Conservation (phyloP, 2,888 invertebrate genomes). For the Acanthosepion esculentum region DNA sequence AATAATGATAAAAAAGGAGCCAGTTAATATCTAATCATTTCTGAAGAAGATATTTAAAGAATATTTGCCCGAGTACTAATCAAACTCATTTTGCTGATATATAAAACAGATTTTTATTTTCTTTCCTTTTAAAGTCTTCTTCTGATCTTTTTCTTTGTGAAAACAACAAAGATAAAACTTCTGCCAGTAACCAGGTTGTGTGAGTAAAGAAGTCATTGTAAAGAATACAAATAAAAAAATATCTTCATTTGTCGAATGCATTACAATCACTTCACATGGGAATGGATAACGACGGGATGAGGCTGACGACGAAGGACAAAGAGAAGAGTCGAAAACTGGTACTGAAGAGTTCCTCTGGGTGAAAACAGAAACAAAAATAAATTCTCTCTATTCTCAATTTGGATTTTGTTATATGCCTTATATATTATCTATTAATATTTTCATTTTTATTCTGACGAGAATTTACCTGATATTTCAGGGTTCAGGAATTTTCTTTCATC, state of each 20-base stretch:
- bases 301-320: background rate
- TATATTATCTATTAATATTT: background rate
- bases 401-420: background rate
- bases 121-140: too few relatives aligned
- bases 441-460: background rate
- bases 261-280: background rate
- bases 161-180: background rate
- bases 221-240: background rate
- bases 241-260: background rate
- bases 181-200: background rate
- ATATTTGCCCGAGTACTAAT: background rate
- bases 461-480: background rate
- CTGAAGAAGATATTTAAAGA: constrained; percentile 9
- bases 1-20: background rate
- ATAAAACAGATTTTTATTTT: background rate
- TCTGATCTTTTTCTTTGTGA: background rate
- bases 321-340: background rate
- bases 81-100: background rate
- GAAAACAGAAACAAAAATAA: background rate
- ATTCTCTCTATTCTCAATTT: background rate
- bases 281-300: background rate
- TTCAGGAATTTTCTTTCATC: background rate
- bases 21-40: constrained; percentile 12
- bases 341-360: background rate
- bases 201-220: background rate